Evolutionary conservation across 2,113 vertebrate genomes (phyloP), one percentile per base, ranked within the genome.

Genomic region (Athene noctua): DNA sequence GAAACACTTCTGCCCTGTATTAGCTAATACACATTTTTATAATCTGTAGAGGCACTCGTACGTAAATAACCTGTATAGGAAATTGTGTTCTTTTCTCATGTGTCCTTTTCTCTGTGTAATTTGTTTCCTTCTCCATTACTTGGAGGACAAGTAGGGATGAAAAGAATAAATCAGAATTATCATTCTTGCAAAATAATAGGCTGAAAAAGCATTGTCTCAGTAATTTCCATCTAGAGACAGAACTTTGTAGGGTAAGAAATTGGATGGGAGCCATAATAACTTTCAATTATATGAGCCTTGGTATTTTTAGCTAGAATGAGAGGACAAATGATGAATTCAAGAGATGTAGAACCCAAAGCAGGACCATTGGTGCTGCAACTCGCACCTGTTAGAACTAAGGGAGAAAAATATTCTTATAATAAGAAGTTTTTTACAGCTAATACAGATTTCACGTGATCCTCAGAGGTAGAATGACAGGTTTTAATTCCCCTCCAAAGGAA

Each of bases 121-220:
- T 95, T 93, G 3, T 7, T 90, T 88, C 66, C 44, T 72, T 68
- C 67, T 90, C 54, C 49, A 40, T 90, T 92, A 68, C 40, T 93
- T 44, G 65, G 44, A 91, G 66, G 57, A 81, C 47, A 93, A 92
- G 44, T 15, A 80, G 70, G n/a, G 70, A 90, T 67, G 54, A 92
- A 92, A 90, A 92, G 25, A 87, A 84, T 89, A 86, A 90, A 90
- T 65, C 74, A 68, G 47, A 75, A 75, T 85, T 93, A 90, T 44
- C 23, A 36, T 85, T 85, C 81, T 63, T 68, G 12, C 70, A 94
- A 94, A 94, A 79, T 85, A 95, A 85, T 11, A 90, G 70, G 70
- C 81, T 87, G 70, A 71, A 92, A 94, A 79, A 72, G 58, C 51
- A 74, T 78, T 84, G 65, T 85, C 40, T 38, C 62, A 51, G 73